Percentiles rank a stretch among this genome's conserved stretches.
Conservation (phyloP, 2,888 invertebrate genomes). For the Galerucella calmariensis region DNA sequence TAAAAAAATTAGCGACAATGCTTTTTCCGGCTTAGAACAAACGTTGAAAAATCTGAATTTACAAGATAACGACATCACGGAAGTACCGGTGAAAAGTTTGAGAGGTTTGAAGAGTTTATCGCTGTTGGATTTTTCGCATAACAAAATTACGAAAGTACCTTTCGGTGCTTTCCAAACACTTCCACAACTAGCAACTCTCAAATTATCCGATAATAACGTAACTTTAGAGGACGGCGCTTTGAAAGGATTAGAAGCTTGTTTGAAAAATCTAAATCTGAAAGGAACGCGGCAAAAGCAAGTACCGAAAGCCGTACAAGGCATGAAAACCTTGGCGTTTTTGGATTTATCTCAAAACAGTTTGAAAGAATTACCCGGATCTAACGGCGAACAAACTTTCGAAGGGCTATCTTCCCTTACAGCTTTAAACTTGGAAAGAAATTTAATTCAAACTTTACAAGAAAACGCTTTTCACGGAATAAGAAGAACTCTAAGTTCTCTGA, state of each 20-base stretch:
- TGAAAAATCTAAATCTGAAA: constrained; percentile 91
- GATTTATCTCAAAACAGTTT: constrained; percentile 91
- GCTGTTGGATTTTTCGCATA: constrained; percentile 86
- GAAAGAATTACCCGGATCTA: constrained; percentile 79
- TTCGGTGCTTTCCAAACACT: constrained; percentile 81
- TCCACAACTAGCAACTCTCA: constrained; percentile 80
- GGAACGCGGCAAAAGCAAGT: constrained; percentile 84
- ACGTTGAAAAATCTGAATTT: constrained; percentile 86
- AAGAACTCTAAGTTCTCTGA: constrained; percentile 86
- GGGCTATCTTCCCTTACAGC: constrained; percentile 86
- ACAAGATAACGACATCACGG: constrained; percentile 82
- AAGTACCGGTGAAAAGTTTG: constrained; percentile 81
- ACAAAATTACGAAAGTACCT: constrained; percentile 78
- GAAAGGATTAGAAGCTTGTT: constrained; percentile 80
- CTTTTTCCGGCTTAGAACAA: constrained; percentile 86
- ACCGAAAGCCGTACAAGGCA: constrained; percentile 81
- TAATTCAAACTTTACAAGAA: constrained; percentile 80
- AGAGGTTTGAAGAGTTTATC: constrained; percentile 76
- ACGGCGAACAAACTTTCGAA: constrained; percentile 74
- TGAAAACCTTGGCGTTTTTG: constrained; percentile 84
- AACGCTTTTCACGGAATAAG: constrained; percentile 84
- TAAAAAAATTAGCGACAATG: constrained; percentile 74
- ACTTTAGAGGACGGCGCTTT: constrained; percentile 78
- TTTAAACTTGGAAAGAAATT: constrained; percentile 87
- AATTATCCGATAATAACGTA: constrained; percentile 88